Evolutionary conservation across 2,113 vertebrate species (phyloP).

Genomic region (Tetrao urogallus): DNA sequence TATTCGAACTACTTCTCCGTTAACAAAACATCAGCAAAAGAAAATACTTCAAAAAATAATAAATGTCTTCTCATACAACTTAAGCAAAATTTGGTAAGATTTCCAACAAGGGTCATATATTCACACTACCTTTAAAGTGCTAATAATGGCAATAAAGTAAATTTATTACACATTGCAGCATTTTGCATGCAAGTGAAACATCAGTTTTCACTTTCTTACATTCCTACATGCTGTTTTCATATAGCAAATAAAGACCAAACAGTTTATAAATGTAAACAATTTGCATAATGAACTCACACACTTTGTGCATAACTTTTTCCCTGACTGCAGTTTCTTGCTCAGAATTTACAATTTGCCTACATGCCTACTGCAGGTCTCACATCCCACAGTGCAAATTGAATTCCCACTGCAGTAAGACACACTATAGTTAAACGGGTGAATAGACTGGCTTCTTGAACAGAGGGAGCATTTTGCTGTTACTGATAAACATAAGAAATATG

Average conservation of each 20-base stretch:
- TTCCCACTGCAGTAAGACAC: background rate
- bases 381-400: background rate
- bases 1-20: background rate
- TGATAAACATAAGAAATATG: background rate
- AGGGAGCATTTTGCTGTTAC: background rate
- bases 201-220: background rate
- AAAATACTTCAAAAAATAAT: background rate
- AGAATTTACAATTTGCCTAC: background rate
- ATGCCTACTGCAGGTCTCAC: background rate
- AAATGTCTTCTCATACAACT: background rate
- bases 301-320: background rate
- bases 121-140: background rate
- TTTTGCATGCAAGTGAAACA: background rate
- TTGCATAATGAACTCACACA: background rate
- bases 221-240: background rate
- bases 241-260: background rate
- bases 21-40: background rate
- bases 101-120: background rate
- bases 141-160: background rate
- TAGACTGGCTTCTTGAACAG: background rate
- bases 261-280: background rate
- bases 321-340: background rate
- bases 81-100: background rate
- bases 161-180: background rate
- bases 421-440: background rate